Percentiles rank a stretch among this genome's conserved stretches.
Conservation (phyloP, 1,140 invertebrate species). For the Parapsyche elsis region DNA sequence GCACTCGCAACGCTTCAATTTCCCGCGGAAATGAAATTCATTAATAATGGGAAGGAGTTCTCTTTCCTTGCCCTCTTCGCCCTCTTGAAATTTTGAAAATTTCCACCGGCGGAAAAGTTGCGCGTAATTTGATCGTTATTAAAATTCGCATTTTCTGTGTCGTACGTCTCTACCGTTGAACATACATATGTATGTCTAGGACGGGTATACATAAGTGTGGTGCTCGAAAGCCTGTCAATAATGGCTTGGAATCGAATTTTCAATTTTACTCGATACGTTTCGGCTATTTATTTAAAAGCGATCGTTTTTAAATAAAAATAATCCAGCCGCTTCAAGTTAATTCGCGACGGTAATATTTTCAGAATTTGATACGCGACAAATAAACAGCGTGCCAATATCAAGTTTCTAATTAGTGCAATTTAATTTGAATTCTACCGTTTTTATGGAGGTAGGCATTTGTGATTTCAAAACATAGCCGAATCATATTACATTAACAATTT, state of each 20-base stretch:
- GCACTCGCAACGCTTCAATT: constrained; percentile 24
- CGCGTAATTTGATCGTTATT: constrained; percentile 13
- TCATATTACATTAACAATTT: too few relatives aligned
- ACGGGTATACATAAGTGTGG: neutral
- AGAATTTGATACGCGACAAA: too few relatives aligned
- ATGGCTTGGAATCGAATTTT: neutral
- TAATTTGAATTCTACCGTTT: neutral
- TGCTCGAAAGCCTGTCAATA: neutral
- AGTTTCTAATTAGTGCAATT: neutral
- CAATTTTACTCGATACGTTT: neutral
- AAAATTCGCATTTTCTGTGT: constrained; percentile 8
- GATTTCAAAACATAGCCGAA: too few relatives aligned
- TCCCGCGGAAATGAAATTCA: constrained; percentile 37
- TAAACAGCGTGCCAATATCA: too few relatives aligned
- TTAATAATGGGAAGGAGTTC: constrained; percentile 6
- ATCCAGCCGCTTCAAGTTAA: too few relatives aligned
- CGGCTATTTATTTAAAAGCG: neutral
- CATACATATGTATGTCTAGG: too few relatives aligned
- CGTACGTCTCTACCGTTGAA: neutral
- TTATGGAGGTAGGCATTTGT: too few relatives aligned
- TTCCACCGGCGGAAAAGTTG: neutral
- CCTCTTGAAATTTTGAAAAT: neutral
- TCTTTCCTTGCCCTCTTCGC: neutral
- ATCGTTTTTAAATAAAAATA: neutral
- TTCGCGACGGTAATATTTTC: too few relatives aligned